Conservation (phyloP, 2,113 vertebrate species). For the Oryzias melastigma region DNA sequence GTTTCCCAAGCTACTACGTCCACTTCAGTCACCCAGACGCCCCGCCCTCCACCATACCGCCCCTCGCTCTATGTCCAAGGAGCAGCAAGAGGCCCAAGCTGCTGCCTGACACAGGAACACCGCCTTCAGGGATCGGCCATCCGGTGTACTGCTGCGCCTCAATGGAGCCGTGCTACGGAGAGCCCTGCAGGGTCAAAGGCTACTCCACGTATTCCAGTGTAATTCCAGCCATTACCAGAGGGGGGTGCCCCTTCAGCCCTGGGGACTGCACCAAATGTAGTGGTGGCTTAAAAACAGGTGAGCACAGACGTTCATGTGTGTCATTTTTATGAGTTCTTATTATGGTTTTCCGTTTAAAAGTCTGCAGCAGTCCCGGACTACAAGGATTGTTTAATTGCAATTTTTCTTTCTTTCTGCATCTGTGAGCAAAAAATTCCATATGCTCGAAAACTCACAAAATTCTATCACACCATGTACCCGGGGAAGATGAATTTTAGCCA, state of each 20-base stretch:
- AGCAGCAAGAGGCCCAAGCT: conserved; percentile 81
- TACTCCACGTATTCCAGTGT: conserved; percentile 82
- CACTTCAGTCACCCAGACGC: conserved; percentile 74
- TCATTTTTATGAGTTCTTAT: conserved; percentile 16
- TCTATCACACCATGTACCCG: too few species aligned
- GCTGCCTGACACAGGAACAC: conserved; percentile 78
- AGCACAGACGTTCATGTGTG: conserved; percentile 15
- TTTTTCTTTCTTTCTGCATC: too few species aligned
- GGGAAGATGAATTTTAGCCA: too few species aligned
- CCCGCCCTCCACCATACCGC: conserved; percentile 78
- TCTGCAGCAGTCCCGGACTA: too few species aligned
- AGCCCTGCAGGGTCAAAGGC: conserved; percentile 80
- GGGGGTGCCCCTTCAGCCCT: conserved; percentile 75
- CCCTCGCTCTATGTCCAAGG: conserved; percentile 74
- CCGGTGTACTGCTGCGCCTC: conserved; percentile 89
- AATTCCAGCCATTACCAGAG: conserved; percentile 79
- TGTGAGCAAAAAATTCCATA: too few species aligned
- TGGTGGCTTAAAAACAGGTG: conserved; percentile 90
- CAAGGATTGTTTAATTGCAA: too few species aligned
- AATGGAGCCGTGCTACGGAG: conserved; percentile 82
- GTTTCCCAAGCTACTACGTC: conserved; percentile 83
- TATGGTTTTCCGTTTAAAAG: too few species aligned
- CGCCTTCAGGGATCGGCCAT: conserved; percentile 84
- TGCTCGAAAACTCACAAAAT: too few species aligned
- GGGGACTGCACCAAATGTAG: conserved; percentile 80